Evolutionary conservation across 2,797 vertebrate species (phyloP), one percentile per base, ranked within the genome.

Genomic region (Crax fasciolata): DNA sequence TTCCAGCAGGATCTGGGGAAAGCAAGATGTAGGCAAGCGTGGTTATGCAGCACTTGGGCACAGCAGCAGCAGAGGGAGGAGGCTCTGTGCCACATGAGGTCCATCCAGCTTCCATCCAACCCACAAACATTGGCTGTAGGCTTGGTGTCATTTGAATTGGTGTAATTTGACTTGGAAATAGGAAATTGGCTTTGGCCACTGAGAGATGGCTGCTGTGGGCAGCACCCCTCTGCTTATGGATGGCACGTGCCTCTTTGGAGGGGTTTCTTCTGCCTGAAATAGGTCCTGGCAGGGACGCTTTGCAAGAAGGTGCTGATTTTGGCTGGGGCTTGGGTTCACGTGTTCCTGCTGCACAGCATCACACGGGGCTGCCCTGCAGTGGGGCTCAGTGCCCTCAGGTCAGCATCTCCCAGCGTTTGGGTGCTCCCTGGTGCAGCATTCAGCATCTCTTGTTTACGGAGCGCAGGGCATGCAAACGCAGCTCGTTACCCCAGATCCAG

Each of bases 301-400:
- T 51, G 72, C 43, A 71, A n/a, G 70, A 48, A 48, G 23, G 44
- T 8, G 28, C 12, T 51, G 68, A 20, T 67, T 84, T 85, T 61
- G 75, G 43, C 61, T 14, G 30, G 48, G 13, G 28, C 2, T 0
- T 1, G 17, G 27, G 16, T 35, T 78, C 19, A 6, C 0, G 2
- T 27, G 24, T 41, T 30, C 17, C 73, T 27, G 41, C 30, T 30
- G 66, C 77, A 41, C 21, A 43, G 61, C 19, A 8, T 55, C 21
- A 2, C 35, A 19, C 6, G 1, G 39, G 61, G 7, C 19, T 23
- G 19, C 10, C 27, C 27, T 51, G 43, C 30, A 4, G 38, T 11
- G 20, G 63, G n/a, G 23, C 49, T 44, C 3, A 0, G 4, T 58
- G 59, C 39, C 67, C 20, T 61, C 27, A 39, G 41, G 30, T 57